A percentile compares a stretch with the other conserved stretches of the same genome.
These are phyloP conservation scores for Diogma glabrata DNA, from an alignment of 2,888 invertebrate species.

Conservation along the genomic window DNA sequence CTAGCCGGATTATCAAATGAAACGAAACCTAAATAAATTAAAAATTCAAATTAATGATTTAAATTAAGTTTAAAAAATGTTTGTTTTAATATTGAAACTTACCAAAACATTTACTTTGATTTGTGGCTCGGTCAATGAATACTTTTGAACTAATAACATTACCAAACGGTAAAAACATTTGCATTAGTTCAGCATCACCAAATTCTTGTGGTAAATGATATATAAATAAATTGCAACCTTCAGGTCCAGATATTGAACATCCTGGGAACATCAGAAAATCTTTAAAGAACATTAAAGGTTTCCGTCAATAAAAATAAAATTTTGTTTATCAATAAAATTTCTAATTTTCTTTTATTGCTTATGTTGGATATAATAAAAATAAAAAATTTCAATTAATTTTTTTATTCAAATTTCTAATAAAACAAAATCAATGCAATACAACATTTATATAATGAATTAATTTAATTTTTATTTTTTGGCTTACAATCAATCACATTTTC, in stretches of 20 bases:
- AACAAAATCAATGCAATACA: too few relatives aligned
- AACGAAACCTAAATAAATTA: slow-evolving; percentile 71
- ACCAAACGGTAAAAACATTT: slow-evolving; percentile 99
- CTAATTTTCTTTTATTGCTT: too few relatives aligned
- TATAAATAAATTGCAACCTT: slow-evolving; percentile 99
- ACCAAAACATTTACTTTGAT: slow-evolving; percentile 99
- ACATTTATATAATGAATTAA: too few relatives aligned
- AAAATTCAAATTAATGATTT: slow-evolving; percentile 1
- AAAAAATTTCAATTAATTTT: too few relatives aligned
- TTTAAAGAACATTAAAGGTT: slow-evolving; percentile 45
- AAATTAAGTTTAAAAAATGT: not conserved
- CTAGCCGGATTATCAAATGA: slow-evolving; percentile 98
- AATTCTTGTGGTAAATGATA: slow-evolving; percentile 99
- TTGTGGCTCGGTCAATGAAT: slow-evolving; percentile 98
- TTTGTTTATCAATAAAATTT: too few relatives aligned
- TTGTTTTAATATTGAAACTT: slow-evolving; percentile 36
- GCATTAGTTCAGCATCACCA: slow-evolving; percentile 97
- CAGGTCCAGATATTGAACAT: slow-evolving; percentile 94
- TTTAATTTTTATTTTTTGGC: too few relatives aligned
- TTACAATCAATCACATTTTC: too few relatives aligned
- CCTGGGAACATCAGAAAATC: slow-evolving; percentile 68
- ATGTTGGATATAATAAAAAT: too few relatives aligned
- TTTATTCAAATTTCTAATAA: too few relatives aligned
- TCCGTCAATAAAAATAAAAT: slow-evolving; percentile 16
- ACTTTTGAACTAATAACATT: slow-evolving; percentile 99